These are phyloP conservation scores for Plusia festucae DNA, from an alignment of 2,888 invertebrate species.

Conservation along the genomic window DNA sequence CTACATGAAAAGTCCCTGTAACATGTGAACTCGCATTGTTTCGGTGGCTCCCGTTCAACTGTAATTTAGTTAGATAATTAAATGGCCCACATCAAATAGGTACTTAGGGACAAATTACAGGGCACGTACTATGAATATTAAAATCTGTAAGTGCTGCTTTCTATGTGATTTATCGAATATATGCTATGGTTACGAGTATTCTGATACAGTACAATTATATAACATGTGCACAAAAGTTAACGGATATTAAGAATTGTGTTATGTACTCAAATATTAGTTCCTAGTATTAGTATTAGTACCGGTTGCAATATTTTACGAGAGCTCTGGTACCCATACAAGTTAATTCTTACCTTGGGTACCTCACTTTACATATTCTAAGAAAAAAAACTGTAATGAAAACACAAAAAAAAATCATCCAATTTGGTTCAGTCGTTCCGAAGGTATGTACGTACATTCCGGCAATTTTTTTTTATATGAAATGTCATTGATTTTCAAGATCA, in stretches of 20 bases:
- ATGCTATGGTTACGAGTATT: neutral
- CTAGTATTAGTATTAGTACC: no score
- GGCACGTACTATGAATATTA: conserved; percentile 41
- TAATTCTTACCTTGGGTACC: no score
- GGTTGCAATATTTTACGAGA: no score
- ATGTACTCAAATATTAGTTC: no score
- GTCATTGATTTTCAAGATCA: no score
- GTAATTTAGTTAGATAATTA: conserved; percentile 44
- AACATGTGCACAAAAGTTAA: neutral
- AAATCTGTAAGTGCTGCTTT: conserved; percentile 27
- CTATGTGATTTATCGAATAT: neutral
- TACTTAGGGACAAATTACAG: conserved; percentile 40
- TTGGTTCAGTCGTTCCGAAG: no score
- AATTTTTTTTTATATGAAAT: no score
- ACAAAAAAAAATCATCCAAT: no score
- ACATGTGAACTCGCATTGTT: conserved; percentile 16
- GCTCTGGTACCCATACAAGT: no score
- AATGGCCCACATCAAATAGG: conserved; percentile 43
- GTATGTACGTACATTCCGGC: no score
- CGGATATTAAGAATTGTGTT: neutral
- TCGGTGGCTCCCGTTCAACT: conserved; percentile 21
- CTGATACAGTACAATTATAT: neutral
- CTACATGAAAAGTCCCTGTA: conserved; percentile 11
- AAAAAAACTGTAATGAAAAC: no score
- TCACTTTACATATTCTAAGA: no score